Evolutionary conservation across 2,113 vertebrate species (phyloP).

Genomic region (Equus przewalskii): DNA sequence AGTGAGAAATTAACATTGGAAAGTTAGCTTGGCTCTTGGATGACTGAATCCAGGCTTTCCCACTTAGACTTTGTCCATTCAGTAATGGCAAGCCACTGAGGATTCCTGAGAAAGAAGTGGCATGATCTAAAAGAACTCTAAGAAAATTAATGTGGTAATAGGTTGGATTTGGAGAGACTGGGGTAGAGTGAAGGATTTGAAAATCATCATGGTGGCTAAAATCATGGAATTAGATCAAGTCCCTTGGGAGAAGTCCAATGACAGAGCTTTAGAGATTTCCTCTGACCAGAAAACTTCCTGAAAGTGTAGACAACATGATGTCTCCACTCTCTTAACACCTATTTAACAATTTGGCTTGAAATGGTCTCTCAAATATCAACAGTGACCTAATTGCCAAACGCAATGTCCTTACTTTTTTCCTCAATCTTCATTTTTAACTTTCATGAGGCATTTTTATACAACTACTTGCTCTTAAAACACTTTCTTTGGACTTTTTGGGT

Average conservation of each 20-base stretch:
- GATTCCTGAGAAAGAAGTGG: neutral
- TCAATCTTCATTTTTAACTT: neutral
- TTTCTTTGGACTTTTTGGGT: neutral
- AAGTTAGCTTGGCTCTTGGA: neutral
- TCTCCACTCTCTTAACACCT: neutral
- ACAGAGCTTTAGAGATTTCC: neutral
- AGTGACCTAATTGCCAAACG: neutral
- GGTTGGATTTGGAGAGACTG: neutral
- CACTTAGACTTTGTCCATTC: neutral
- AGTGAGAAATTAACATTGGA: neutral
- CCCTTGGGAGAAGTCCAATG: neutral
- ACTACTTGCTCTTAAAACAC: neutral
- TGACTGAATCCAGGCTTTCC: neutral
- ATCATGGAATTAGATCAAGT: neutral
- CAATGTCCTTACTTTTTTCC: neutral
- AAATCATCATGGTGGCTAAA: neutral
- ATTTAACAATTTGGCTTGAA: conserved; percentile 6
- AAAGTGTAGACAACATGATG: neutral
- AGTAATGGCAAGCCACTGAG: neutral
- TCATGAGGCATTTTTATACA: neutral
- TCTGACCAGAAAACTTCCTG: neutral
- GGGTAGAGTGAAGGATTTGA: neutral
- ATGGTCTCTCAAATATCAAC: neutral
- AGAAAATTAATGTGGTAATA: conserved; percentile 36
- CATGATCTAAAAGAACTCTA: neutral